Conservation (phyloP, 2,888 invertebrate species). For the Stictocephala bisonia region DNA sequence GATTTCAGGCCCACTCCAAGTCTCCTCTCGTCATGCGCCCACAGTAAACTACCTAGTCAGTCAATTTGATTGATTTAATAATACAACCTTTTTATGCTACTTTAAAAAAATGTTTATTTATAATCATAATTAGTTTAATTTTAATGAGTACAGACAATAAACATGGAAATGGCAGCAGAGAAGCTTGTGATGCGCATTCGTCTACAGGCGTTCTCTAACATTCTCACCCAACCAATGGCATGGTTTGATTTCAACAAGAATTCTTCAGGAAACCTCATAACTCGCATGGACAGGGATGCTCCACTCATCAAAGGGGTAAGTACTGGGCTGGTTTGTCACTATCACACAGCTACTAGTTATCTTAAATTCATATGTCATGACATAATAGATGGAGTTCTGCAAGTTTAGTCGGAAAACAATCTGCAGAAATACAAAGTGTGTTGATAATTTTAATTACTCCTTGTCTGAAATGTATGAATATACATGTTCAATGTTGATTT, state of each 20-base stretch:
- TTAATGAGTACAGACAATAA: slow-evolving; percentile 52
- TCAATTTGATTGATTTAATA: no score
- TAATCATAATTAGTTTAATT: neutral
- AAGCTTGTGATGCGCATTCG: slow-evolving; percentile 62
- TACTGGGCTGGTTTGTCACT: slow-evolving; percentile 24
- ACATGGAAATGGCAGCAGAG: slow-evolving; percentile 60
- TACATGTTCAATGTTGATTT: no score
- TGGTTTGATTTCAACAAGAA: slow-evolving; percentile 65
- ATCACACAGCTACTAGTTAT: neutral
- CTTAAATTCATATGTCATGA: neutral
- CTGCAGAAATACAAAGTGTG: no score
- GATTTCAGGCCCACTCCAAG: no score
- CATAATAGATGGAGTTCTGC: slow-evolving; percentile 57
- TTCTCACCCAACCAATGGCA: slow-evolving; percentile 64
- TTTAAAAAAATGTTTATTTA: neutral
- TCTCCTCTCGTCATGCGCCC: no score
- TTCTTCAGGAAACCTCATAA: slow-evolving; percentile 63
- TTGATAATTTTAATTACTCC: no score
- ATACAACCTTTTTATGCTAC: neutral
- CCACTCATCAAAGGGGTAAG: slow-evolving; percentile 64
- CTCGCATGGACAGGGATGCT: slow-evolving; percentile 65
- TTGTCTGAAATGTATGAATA: no score
- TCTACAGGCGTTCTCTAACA: slow-evolving; percentile 63
- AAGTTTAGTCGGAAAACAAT: no score
- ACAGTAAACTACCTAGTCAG: no score